These are phyloP conservation scores for Calameuta filiformis DNA, from an alignment of 2,888 invertebrate species.

Conservation along the genomic window DNA sequence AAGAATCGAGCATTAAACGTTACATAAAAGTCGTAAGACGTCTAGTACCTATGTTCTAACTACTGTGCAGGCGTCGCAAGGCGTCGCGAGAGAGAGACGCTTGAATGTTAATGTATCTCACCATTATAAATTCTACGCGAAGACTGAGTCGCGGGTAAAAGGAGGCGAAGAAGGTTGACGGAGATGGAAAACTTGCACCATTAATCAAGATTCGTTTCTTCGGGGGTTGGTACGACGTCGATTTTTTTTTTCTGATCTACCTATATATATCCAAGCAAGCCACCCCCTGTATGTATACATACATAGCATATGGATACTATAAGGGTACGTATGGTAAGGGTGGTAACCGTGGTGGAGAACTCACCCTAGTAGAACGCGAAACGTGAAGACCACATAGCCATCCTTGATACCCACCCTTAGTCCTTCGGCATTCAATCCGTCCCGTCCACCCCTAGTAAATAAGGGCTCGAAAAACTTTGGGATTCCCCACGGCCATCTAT, in stretches of 20 bases:
- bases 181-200: conserved; percentile 56
- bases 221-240: conserved; percentile 16
- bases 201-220: conserved; percentile 63
- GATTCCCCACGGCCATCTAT: not conserved
- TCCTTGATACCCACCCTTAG: not conserved
- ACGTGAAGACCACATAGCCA: not conserved
- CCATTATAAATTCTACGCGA: conserved; percentile 57
- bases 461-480: conserved; percentile 2
- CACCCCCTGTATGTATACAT: not conserved
- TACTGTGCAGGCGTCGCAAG: not conserved
- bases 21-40: not conserved
- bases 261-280: not conserved
- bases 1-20: not conserved
- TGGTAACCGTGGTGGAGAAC: not conserved
- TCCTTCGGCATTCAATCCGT: not conserved
- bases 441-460: conserved; percentile 2
- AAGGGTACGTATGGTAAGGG: not conserved
- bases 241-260: not conserved
- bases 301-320: not conserved
- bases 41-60: not conserved
- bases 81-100: conserved; percentile 9
- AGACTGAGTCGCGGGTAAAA: conserved; percentile 20
- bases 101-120: conserved; percentile 58
- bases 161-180: conserved; percentile 19
- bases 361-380: not conserved